These are phyloP conservation scores for Menura novaehollandiae DNA, from an alignment of 2,113 vertebrate species.

Conservation along the genomic window DNA sequence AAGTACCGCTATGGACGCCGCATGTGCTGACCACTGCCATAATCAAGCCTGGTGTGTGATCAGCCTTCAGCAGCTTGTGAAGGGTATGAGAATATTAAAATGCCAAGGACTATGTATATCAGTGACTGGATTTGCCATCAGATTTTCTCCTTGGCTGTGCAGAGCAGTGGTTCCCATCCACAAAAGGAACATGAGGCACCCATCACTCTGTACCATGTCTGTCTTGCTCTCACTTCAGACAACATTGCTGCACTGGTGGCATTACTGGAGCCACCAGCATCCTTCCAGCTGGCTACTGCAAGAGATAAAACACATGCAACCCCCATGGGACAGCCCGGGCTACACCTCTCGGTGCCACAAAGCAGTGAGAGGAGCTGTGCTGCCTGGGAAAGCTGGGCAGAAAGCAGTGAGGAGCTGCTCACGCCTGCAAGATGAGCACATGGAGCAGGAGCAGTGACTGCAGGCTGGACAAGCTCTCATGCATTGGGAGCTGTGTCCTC, in stretches of 20 bases:
- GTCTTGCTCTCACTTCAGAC: accelerated
- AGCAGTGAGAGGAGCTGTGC: neutral
- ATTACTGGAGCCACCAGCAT: neutral
- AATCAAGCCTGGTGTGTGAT: accelerated
- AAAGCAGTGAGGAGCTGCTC: neutral
- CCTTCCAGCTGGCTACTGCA: neutral
- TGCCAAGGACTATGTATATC: accelerated
- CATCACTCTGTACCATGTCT: no score
- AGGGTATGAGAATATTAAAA: neutral
- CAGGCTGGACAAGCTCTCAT: neutral
- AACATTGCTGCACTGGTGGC: neutral
- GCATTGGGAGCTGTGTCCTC: accelerated
- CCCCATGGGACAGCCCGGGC: neutral
- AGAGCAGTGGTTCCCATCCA: neutral
- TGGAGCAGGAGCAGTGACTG: neutral
- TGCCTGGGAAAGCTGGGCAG: neutral
- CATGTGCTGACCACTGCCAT: neutral
- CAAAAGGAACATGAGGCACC: neutral
- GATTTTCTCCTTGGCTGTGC: neutral
- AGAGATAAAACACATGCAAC: neutral
- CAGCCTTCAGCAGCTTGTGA: neutral
- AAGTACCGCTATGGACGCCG: accelerated
- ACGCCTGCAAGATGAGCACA: neutral
- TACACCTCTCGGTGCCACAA: neutral
- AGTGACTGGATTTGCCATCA: neutral